Conservation (phyloP, 1,140 invertebrate genomes). For the Cotesia vestalis region DNA sequence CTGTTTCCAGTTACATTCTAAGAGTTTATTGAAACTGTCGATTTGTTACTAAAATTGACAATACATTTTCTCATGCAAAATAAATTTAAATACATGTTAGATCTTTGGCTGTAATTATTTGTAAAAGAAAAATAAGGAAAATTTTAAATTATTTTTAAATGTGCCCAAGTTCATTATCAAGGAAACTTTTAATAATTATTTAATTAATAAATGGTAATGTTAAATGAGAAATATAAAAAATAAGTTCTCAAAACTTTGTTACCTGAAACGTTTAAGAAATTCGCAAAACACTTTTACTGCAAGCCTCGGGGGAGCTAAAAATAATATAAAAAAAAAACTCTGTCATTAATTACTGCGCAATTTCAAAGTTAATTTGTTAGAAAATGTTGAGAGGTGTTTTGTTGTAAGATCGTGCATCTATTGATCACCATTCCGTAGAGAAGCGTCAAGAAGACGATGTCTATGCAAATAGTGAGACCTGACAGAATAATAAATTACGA, state of each 20-base stretch:
- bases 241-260: too few species aligned
- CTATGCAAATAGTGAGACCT: constrained; percentile 49
- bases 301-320: not conserved
- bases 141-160: too few species aligned
- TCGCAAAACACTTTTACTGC: not conserved
- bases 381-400: constrained; percentile 27
- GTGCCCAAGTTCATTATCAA: too few species aligned
- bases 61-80: not conserved
- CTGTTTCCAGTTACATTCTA: not conserved
- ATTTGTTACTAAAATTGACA: constrained; percentile 26
- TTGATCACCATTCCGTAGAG: constrained; percentile 31
- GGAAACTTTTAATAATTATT: too few species aligned
- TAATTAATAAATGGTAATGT: too few species aligned
- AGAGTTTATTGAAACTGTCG: constrained; percentile 30
- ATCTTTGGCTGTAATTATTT: not conserved
- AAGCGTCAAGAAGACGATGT: constrained; percentile 2
- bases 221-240: too few species aligned
- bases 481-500: constrained; percentile 54
- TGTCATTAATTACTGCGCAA: constrained; percentile 33
- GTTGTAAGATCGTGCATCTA: constrained; percentile 18
- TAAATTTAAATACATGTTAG: not conserved
- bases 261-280: not conserved
- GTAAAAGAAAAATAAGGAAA: too few species aligned
- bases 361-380: constrained; percentile 16
- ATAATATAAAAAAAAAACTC: not conserved